Conservation (phyloP, 2,113 vertebrate genomes). For the Ptychochromis oligacanthus region DNA sequence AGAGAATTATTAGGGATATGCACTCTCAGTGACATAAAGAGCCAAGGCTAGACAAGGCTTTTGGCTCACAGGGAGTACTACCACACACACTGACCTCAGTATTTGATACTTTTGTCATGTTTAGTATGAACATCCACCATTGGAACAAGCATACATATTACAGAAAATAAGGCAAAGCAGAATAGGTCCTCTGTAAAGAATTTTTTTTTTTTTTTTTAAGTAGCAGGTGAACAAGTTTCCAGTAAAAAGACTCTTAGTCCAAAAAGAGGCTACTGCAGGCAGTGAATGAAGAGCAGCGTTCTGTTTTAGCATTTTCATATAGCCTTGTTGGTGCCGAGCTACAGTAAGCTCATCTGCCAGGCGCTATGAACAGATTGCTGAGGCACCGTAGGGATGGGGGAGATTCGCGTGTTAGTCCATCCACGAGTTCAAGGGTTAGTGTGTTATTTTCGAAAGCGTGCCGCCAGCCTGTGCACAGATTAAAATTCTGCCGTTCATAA, state of each 20-base stretch:
- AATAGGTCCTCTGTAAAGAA: neutral
- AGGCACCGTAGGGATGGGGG: neutral
- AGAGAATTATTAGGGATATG: neutral
- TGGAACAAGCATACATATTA: neutral
- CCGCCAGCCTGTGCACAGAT: neutral
- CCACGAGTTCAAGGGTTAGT: neutral
- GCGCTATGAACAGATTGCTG: neutral
- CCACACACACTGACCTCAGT: neutral
- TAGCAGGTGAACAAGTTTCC: neutral
- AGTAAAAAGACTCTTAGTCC: neutral
- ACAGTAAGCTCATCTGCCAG: neutral
- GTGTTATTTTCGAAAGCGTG: neutral
- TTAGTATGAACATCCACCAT: neutral
- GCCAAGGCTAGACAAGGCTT: neutral
- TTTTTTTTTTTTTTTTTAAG: neutral
- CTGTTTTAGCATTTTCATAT: neutral
- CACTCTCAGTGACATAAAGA: neutral
- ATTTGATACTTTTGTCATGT: neutral
- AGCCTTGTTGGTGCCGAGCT: neutral
- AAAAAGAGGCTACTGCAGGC: neutral
- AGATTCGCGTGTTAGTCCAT: neutral
- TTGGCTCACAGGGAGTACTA: neutral
- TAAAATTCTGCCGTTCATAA: neutral
- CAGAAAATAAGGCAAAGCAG: neutral
- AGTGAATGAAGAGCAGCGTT: neutral